Percentiles rank a stretch among this genome's conserved stretches.
Evolutionary conservation across 2,888 invertebrate genomes (phyloP).

Genomic region (Drosophila neonasuta): DNA sequence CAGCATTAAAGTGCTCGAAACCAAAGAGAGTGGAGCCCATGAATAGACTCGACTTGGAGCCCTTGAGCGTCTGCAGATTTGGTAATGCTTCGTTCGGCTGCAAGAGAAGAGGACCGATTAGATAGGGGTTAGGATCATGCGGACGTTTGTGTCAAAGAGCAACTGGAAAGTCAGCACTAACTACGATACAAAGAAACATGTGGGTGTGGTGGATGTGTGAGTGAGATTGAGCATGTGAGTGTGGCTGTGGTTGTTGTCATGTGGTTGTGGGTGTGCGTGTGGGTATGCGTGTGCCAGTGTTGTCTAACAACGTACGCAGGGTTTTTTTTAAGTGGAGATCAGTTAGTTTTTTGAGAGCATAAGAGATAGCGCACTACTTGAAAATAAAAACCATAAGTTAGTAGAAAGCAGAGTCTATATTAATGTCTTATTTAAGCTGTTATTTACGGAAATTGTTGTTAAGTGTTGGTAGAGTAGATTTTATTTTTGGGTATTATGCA

Average conservation of each 20-base stretch:
- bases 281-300: slow-evolving; percentile 51
- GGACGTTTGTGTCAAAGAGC: slow-evolving; percentile 65
- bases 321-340: slow-evolving; percentile 35
- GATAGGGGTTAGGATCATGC: slow-evolving; percentile 17
- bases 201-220: slow-evolving; percentile 34
- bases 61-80: slow-evolving; percentile 83
- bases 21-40: slow-evolving; percentile 81
- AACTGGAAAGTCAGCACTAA: slow-evolving; percentile 78
- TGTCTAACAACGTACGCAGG: slow-evolving; percentile 53
- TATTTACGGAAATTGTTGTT: slow-evolving; percentile 45
- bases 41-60: slow-evolving; percentile 84
- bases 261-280: slow-evolving; percentile 15
- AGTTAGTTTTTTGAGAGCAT: slow-evolving; percentile 32
- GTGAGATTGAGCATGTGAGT: slow-evolving; percentile 4
- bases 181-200: slow-evolving; percentile 77
- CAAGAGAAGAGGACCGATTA: slow-evolving; percentile 61
- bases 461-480: slow-evolving; percentile 49
- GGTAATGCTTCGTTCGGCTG: slow-evolving; percentile 82
- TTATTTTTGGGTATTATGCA: slow-evolving; percentile 47
- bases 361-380: slow-evolving; percentile 62
- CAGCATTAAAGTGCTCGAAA: slow-evolving; percentile 76
- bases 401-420: slow-evolving; percentile 59
- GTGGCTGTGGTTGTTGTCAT: not conserved
- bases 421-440: slow-evolving; percentile 41
- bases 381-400: slow-evolving; percentile 46